Base-by-base conservation (phyloP, 2,888 invertebrate species). In the Xylophagus ater region DNA sequence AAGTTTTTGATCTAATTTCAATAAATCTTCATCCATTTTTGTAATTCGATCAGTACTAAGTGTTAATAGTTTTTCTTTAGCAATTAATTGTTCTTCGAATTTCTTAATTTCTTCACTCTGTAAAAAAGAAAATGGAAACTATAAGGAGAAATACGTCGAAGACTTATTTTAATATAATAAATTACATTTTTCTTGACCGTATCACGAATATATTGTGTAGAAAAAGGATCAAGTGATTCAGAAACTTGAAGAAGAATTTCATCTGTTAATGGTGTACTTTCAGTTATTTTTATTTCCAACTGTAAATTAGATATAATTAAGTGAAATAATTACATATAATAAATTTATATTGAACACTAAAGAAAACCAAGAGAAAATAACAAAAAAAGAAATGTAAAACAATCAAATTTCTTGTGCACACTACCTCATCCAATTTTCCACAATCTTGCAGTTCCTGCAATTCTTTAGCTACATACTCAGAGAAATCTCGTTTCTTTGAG, bases 101-200 rank as follows among this genome's bases (percentile, higher is more conserved):
- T 74, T 74, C 18, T 75, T 71, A 23, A 85, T 63, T 59, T 84
- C 83, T 50, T 77, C 78, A 62, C 81, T 76, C 83, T 83, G 52
- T 34, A 57, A 55, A 37, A 35, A n/a, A 25, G 26, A 42, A 26
- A 0, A 28, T 20, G 13, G 36, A 36, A 13, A 41, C 24, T 14
- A 28, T 14, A 25, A 23, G 34, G 31, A 8, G 10, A 23, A 18
- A 33, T 19, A n/a, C 4, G 18, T 19, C 4, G 31, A 20, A 37
- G 29, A 40, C 23, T 12, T 15, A 13, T 19, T 40, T 14, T 20
- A n/a, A 17, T 15, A 21, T 17, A 18, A 37, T 25, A 9, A 18
- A n/a, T 74, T 59, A 84, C 84, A 60, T 82, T 82, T 65, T 78
- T 72, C 50, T 74, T 74, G 20, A 82, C 75, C 23, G 80, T 72